A percentile compares a stretch with the other conserved stretches of the same genome.
Evolutionary conservation across 1,140 invertebrate species (phyloP).

Genomic region (Cydia pomonella): DNA sequence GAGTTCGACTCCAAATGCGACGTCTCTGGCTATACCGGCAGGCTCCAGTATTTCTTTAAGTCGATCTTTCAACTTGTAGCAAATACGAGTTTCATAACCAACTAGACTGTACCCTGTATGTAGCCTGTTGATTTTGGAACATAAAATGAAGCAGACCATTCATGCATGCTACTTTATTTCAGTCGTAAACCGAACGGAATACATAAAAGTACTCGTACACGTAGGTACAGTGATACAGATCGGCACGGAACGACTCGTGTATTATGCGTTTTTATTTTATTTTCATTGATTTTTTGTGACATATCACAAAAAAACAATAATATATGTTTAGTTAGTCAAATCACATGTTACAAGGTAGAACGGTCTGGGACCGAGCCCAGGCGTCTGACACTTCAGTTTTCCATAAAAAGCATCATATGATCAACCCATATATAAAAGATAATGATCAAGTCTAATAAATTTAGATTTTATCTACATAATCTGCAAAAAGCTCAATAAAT

Average conservation of each 20-base stretch:
- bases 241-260: background rate
- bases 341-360: too few species aligned
- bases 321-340: too few species aligned
- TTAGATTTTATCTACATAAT: background rate
- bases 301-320: too few species aligned
- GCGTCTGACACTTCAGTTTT: too few species aligned
- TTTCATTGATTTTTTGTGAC: too few species aligned
- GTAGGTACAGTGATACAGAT: background rate
- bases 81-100: background rate
- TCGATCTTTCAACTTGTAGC: background rate
- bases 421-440: too few species aligned
- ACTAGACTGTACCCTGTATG: background rate
- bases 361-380: too few species aligned
- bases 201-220: background rate
- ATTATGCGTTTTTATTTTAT: background rate
- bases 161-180: slow-evolving; percentile 4
- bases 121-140: slow-evolving; percentile 12
- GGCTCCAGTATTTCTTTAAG: too few species aligned
- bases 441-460: background rate
- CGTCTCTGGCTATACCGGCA: too few species aligned
- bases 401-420: too few species aligned
- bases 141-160: background rate
- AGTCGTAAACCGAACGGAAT: slow-evolving; percentile 4
- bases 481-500: background rate
- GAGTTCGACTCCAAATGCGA: too few species aligned